Evolutionary conservation across 2,113 vertebrate species (phyloP), one percentile per base, ranked within the genome.

Genomic region (Ailuropoda melanoleuca): DNA sequence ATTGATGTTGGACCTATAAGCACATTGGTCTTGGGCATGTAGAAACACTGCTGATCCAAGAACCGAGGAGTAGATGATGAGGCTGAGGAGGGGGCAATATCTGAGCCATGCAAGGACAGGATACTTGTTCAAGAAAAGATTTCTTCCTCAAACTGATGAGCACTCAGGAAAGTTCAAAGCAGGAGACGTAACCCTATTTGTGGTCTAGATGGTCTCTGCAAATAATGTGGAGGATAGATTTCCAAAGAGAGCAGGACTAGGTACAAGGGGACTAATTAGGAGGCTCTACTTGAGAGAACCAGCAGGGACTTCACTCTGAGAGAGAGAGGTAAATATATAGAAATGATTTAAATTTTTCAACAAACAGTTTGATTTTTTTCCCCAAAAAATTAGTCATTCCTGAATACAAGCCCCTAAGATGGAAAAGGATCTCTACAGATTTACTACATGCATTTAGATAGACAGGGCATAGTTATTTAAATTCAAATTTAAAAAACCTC

Each of bases 311-410:
- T 96, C 29, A 50, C 43, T 39, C 83, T 66, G 81, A 83, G 75
- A 4, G 0, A 90, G 60, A 94, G 23, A 92, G 58, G 46, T 13
- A 89, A 85, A 85, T 58, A 60, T 55, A 55, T 24, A 94, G 23
- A 70, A 92, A 95, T 4, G 37, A 64, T 96, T 72, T 94, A 64
- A 77, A 90, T 94, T 95, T 96, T 78, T 95, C 84, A 96, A 60
- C 23, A 81, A 64, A 83, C 48, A 85, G n/a, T 46, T 84, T 55
- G 5, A 66, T 70, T 60, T 78, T 43, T 83, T 43, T 29, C 1
- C 23, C 9, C 21, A 21, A 77, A 78, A 90, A 91, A 53, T 78
- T 85, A 95, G 31, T 74, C 72, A 95, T 90, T 90, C 29, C 70
- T 72, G 62, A 81, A 72, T 74, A 55, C 24, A 94, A 88, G 78